Evolutionary conservation across 2,888 invertebrate species (phyloP), one percentile per base, ranked within the genome.

Genomic region (Aromia moschata): DNA sequence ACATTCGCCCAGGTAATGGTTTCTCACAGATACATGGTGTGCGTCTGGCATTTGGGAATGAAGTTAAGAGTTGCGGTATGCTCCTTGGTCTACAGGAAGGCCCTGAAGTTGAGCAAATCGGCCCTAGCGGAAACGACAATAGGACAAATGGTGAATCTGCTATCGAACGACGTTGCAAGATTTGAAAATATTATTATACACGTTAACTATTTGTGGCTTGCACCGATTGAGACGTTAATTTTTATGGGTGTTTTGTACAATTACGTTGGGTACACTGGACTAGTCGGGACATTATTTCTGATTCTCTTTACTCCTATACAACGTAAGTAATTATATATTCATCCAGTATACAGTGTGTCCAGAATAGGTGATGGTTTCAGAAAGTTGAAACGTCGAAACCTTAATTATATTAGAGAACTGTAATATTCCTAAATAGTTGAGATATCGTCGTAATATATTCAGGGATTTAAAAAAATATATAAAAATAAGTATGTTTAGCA

Each of bases 121-220:
- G 51, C 60, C 14, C 46, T 60, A 11, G 67, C 59, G 5, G 60
- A 64, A 41, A 66, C 67, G 4, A 69, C 69, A 3, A 47, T 66
- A 7, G 69, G 69, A 1, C 64, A 67, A 36, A 64, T 69, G 67
- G 67, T 70, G 2, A 69, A 67, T 46, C 56, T 69, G 17, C 52
- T 64, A 37, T 60, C 67, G 7, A 67, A 67, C 37, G 67, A 67
- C 79, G 93, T 94, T 0, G 89, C 88, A 65, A 81, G 93, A 56
- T 93, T 94, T 79, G 94, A 95, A 78, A 85, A 90, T 80, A 89
- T 89, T 1, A 85, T 89, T n/a, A 82, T 91, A 51, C 92, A 93
- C 76, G 76, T 93, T 10, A 90, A 93, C 75, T 93, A 92, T 74
- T 79, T 94, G 2, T 89, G 93, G 84, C 83, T 93, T 17, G 91